Percentiles rank a stretch among this genome's conserved stretches.
These are phyloP conservation scores for Leptatherina wallacei DNA, from an alignment of 2,797 vertebrate genomes.

Conservation along the genomic window DNA sequence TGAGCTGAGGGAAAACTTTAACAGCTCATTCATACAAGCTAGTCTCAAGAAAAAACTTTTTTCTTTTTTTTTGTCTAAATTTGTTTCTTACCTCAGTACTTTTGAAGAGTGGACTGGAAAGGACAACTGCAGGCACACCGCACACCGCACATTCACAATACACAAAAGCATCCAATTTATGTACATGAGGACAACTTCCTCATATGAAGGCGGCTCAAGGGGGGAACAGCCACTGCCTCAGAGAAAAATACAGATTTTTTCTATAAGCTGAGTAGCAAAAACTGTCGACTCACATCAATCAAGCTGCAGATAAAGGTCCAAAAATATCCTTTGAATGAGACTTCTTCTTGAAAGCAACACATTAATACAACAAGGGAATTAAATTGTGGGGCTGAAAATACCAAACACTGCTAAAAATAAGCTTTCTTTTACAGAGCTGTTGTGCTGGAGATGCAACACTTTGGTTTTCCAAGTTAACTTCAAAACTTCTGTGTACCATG, in stretches of 20 bases:
- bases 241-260: constrained; percentile 14
- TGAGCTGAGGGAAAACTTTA: background rate
- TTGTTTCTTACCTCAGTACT: background rate
- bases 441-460: constrained; percentile 9
- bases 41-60: background rate
- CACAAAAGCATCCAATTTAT: constrained; percentile 8
- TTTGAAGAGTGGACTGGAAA: background rate
- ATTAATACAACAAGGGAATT: constrained; percentile 22
- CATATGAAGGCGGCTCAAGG: constrained; percentile 7
- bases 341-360: constrained; percentile 12
- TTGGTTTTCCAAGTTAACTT: constrained; percentile 8
- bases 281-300: constrained; percentile 28
- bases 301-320: constrained; percentile 21
- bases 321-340: constrained; percentile 29
- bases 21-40: background rate
- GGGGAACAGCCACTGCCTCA: constrained; percentile 33
- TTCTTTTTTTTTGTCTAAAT: background rate
- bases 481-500: background rate
- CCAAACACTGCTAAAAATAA: constrained; percentile 27
- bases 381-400: constrained; percentile 21
- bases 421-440: background rate
- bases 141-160: constrained; percentile 10
- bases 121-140: background rate
- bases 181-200: constrained; percentile 20
- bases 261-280: constrained; percentile 23